Evolutionary conservation across 2,113 vertebrate species (phyloP), one percentile per base, ranked within the genome.

Genomic region (Gopherus evgoodei): DNA sequence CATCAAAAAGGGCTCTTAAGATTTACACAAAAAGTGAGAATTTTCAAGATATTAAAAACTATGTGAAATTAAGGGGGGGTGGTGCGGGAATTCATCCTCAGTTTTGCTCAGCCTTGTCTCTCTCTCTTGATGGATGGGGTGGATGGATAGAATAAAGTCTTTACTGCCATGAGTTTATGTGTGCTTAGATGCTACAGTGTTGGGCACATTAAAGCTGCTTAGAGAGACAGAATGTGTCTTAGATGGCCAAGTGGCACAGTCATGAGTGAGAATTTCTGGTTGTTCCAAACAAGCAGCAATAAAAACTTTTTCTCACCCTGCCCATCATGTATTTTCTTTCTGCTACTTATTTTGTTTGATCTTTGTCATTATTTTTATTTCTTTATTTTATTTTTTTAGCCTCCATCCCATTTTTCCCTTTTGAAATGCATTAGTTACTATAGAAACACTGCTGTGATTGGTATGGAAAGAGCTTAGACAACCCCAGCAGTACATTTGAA

Each of bases 361-460:
- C 96, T 93, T 86, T 69, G 50, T 87, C 47, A 76, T 96, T 87
- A 27, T 84, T 86, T n/a, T 52, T 52, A 14, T 12, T 53, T n/a
- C 25, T 94, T 75, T 54, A 59, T 35, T 80, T 44, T 5, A 76
- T 59, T 50, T 90, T 94, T 90, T 83, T 42, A 81, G 75, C 72
- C 81, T 96, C 93, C 97, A 92, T 93, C 87, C 96, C 97, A 95
- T 96, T 94, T 92, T 83, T 96, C 95, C 93, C 93, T 97, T 98
- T 97, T 96, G 86, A 98, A 98, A 96, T 97, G 96, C 96, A 98
- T 98, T 97, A 97, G 98, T 98, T 98, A 97, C 98, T 98, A 98
- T 98, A 98, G 98, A 97, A 98, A 98, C 98, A 87, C 87, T 97
- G 97, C 96, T 97, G 96, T 95, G 96, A 97, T 97, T 96, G 97